Conservation (phyloP, 2,888 invertebrate species). For the Dusona sp. region DNA sequence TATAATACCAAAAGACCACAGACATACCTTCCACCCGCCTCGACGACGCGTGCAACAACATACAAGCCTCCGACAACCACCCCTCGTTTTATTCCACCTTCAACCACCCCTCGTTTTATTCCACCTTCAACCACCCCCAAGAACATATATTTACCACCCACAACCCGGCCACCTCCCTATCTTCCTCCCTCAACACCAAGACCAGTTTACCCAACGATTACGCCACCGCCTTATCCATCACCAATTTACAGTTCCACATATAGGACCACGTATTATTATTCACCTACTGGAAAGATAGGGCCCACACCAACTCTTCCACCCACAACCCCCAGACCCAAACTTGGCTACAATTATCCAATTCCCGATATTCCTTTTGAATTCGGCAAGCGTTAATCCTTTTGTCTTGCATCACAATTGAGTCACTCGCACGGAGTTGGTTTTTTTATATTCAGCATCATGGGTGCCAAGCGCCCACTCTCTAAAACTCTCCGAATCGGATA, state of each 20-base stretch:
- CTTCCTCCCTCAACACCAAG: conserved; percentile 80
- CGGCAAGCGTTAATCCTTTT: conserved; percentile 75
- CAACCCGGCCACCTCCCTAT: conserved; percentile 79
- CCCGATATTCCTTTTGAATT: conserved; percentile 80
- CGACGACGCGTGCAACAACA: conserved; percentile 45
- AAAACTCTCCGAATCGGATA: conserved; percentile 42
- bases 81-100: conserved; percentile 39
- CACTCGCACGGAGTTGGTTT: conserved; percentile 8
- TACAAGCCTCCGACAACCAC: conserved; percentile 57
- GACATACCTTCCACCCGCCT: conserved; percentile 64
- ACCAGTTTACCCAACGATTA: conserved; percentile 77
- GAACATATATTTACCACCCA: conserved; percentile 53
- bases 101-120: conserved; percentile 47
- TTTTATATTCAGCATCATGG: neutral
- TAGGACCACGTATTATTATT: conserved; percentile 73
- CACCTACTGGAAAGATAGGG: conserved; percentile 78
- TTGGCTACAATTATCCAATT: conserved; percentile 81
- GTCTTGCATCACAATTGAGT: neutral
- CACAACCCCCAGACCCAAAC: conserved; percentile 73
- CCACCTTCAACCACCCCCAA: conserved; percentile 36
- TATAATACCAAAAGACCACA: conserved; percentile 31
- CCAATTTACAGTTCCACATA: conserved; percentile 77
- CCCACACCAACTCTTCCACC: conserved; percentile 81
- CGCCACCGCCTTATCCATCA: conserved; percentile 84
- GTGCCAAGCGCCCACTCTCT: conserved; percentile 21